Percentiles rank a stretch among this genome's conserved stretches.
phyloP scores from a whole-genome alignment of 53 echinoderm and acorn worm species.

The Actinopyga echinites region DNA sequence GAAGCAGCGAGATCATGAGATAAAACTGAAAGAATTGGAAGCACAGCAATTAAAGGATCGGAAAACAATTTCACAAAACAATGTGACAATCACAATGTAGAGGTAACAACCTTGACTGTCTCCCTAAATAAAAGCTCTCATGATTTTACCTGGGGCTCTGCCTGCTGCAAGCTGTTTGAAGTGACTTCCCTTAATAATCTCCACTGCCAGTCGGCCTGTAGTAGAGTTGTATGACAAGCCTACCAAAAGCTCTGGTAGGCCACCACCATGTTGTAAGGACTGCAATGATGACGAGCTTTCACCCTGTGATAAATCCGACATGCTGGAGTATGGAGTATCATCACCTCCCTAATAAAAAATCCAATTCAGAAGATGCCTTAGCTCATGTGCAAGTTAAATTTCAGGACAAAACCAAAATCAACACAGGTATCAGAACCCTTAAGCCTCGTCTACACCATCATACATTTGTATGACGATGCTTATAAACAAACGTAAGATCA shows the following conservation, averaged over 20 bases:
- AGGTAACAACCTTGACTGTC: no score
- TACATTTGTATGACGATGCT: no score
- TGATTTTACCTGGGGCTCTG: slow-evolving; percentile 80
- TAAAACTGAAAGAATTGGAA: no score
- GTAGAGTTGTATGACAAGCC: slow-evolving; percentile 92
- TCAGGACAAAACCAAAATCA: not conserved
- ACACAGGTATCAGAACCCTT: no score
- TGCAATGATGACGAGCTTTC: slow-evolving; percentile 75
- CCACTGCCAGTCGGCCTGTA: slow-evolving; percentile 87
- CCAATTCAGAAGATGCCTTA: not conserved
- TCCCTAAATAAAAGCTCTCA: no score
- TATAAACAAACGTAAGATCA: no score
- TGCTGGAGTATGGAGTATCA: slow-evolving; percentile 79
- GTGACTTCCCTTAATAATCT: slow-evolving; percentile 96
- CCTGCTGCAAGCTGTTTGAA: slow-evolving; percentile 92
- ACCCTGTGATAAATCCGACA: slow-evolving; percentile 81
- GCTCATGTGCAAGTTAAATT: not conserved
- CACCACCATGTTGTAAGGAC: slow-evolving; percentile 77
- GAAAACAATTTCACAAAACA: no score
- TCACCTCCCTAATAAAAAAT: slow-evolving; percentile 31
- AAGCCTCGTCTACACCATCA: no score
- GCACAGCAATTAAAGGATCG: no score
- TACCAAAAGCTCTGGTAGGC: slow-evolving; percentile 84
- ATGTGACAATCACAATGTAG: no score
- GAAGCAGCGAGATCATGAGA: no score